phyloP scores from a whole-genome alignment of 2,797 vertebrate species.

The Phyllotis vaccarum region DNA sequence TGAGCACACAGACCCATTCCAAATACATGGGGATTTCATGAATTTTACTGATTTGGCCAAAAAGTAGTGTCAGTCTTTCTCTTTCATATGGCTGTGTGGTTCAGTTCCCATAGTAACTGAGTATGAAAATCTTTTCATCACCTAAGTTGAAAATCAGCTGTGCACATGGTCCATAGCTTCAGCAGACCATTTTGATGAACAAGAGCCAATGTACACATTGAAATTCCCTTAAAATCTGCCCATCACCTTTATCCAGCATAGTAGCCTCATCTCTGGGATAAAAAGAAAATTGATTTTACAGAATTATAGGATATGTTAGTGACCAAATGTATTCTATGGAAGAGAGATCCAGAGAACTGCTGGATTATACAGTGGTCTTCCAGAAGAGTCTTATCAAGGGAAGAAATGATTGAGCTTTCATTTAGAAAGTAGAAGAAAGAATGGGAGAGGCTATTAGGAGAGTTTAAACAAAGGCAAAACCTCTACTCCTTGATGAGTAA shows the following conservation, averaged over 20 bases:
- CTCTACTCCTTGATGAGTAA: not conserved
- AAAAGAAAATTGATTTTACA: slow-evolving; percentile 66
- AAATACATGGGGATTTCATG: slow-evolving; percentile 63
- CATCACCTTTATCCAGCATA: slow-evolving; percentile 54
- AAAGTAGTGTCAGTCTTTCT: slow-evolving; percentile 47
- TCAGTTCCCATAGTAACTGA: slow-evolving; percentile 74
- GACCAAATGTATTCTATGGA: slow-evolving; percentile 51
- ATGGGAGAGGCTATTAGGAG: not conserved
- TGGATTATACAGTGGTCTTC: not conserved
- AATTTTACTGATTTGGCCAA: slow-evolving; percentile 71
- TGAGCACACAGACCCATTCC: slow-evolving; percentile 29
- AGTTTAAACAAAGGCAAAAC: not conserved
- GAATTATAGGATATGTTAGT: slow-evolving; percentile 40
- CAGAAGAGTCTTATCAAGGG: not conserved
- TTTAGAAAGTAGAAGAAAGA: not conserved
- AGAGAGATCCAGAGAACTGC: slow-evolving; percentile 17
- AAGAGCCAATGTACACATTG: slow-evolving; percentile 62
- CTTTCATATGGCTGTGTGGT: slow-evolving; percentile 61
- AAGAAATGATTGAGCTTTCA: not conserved
- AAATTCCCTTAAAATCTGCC: slow-evolving; percentile 65
- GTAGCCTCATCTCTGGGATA: slow-evolving; percentile 34
- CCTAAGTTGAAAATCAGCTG: slow-evolving; percentile 79
- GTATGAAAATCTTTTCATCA: slow-evolving; percentile 73
- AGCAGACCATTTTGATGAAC: slow-evolving; percentile 59
- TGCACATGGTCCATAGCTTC: slow-evolving; percentile 56